A percentile compares a stretch with the other conserved stretches of the same genome.
phyloP scores from a whole-genome alignment of 2,888 invertebrate species.

The Elgonia sp. region DNA sequence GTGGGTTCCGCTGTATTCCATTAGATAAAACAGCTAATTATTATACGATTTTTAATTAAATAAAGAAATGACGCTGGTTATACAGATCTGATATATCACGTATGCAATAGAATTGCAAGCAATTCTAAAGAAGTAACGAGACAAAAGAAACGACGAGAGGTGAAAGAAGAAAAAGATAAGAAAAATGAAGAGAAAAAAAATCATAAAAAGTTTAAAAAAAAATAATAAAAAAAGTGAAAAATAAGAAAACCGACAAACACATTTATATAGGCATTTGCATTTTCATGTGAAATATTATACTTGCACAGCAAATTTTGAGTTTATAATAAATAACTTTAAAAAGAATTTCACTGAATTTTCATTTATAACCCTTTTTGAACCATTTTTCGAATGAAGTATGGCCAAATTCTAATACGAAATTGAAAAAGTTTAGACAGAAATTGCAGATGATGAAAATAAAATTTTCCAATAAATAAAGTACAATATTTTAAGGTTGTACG shows the following conservation, averaged over 20 bases:
- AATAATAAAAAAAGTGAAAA: conserved; percentile 39
- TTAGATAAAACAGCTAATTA: conserved; percentile 72
- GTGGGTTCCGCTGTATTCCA: conserved; percentile 64
- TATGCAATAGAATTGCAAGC: conserved; percentile 62
- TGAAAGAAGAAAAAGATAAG: conserved; percentile 35
- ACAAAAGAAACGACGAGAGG: conserved; percentile 47
- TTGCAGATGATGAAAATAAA: no score
- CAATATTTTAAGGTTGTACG: no score
- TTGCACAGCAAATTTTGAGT: conserved; percentile 72
- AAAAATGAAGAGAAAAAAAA: conserved; percentile 58
- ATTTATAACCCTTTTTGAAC: no score
- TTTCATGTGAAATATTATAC: conserved; percentile 71
- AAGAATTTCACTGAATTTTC: background rate
- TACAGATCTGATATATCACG: conserved; percentile 66
- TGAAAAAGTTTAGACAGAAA: no score
- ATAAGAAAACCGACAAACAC: conserved; percentile 58
- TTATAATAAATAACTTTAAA: conserved; percentile 71
- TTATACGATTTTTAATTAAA: conserved; percentile 66
- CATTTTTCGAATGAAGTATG: no score
- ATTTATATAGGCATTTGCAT: conserved; percentile 71
- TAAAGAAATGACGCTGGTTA: conserved; percentile 54
- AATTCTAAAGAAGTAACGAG: conserved; percentile 44
- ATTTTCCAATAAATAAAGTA: no score
- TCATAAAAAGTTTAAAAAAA: conserved; percentile 27
- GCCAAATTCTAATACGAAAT: no score